Conservation (phyloP, 2,888 invertebrate species). For the Eupithecia subfuscata region DNA sequence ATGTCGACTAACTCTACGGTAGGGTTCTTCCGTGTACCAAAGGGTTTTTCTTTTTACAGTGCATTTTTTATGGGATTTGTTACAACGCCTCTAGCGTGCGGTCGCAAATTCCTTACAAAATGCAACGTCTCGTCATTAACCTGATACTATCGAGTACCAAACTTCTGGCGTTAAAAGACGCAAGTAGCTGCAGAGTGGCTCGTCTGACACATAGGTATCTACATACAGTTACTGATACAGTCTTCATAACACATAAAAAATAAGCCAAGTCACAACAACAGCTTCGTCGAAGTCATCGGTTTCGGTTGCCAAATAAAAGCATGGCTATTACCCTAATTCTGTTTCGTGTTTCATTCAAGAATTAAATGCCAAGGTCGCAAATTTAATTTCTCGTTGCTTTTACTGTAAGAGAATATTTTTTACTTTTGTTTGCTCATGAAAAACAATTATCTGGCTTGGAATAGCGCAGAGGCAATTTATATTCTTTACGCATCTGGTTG, state of each 20-base stretch:
- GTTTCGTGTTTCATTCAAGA: slow-evolving; percentile 40
- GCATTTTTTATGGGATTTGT: background rate
- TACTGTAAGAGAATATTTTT: slow-evolving; percentile 28
- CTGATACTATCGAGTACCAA: background rate
- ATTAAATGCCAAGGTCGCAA: slow-evolving; percentile 39
- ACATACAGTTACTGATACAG: slow-evolving; percentile 39
- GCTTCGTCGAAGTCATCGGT: slow-evolving; percentile 20
- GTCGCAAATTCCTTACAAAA: background rate
- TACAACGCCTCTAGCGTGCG: background rate
- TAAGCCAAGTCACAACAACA: slow-evolving; percentile 30
- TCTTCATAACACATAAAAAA: slow-evolving; percentile 35
- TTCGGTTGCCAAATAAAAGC: slow-evolving; percentile 28
- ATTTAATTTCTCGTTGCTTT: slow-evolving; percentile 36
- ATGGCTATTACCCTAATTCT: slow-evolving; percentile 33
- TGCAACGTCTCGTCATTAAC: background rate
- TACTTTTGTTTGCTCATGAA: slow-evolving; percentile 33
- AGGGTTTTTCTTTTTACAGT: too few relatives aligned
- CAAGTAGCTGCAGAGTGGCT: background rate
- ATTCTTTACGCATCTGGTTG: slow-evolving; percentile 23
- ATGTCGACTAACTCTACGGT: too few relatives aligned
- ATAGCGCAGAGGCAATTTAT: slow-evolving; percentile 30
- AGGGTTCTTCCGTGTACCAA: too few relatives aligned
- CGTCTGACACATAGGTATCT: background rate
- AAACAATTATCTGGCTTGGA: slow-evolving; percentile 30
- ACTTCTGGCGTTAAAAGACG: background rate